Percentiles rank a stretch among this genome's conserved stretches.
These are phyloP conservation scores for Sericinus montela DNA, from an alignment of 2,888 invertebrate genomes.

Conservation along the genomic window DNA sequence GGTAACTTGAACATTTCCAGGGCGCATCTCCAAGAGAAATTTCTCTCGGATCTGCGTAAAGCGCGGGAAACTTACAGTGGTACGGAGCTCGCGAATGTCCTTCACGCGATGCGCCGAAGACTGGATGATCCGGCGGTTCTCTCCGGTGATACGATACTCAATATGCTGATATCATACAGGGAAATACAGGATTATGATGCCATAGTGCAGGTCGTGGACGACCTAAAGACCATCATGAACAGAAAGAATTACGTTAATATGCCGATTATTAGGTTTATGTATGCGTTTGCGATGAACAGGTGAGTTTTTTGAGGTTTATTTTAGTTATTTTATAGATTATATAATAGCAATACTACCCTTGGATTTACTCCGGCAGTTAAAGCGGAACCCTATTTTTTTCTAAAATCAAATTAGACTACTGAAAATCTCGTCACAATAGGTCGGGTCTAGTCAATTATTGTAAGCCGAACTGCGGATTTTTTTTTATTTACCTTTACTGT, in stretches of 20 bases:
- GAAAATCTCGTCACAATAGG: no score
- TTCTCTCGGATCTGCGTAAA: conserved; percentile 94
- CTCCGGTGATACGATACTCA: conserved; percentile 96
- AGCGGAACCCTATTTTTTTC: no score
- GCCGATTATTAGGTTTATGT: conserved; percentile 93
- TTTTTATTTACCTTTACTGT: no score
- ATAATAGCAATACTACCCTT: no score
- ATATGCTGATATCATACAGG: conserved; percentile 94
- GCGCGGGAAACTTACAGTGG: conserved; percentile 93
- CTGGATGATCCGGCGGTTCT: conserved; percentile 98
- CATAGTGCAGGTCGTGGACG: conserved; percentile 97
- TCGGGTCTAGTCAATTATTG: no score
- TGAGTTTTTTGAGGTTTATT: conserved; percentile 37
- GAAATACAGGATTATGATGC: conserved; percentile 98
- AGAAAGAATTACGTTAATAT: conserved; percentile 93
- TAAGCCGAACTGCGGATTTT: no score
- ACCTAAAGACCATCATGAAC: conserved; percentile 93
- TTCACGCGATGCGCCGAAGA: conserved; percentile 94
- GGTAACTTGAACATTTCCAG: conserved; percentile 66
- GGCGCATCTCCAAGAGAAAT: conserved; percentile 98
- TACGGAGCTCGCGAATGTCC: conserved; percentile 86
- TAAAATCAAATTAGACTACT: no score
- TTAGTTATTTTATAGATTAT: background rate
- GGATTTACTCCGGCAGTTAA: no score
- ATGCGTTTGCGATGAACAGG: conserved; percentile 98